These are phyloP conservation scores for Ictalurus punctatus DNA, from an alignment of 2,113 vertebrate species.

Conservation along the genomic window DNA sequence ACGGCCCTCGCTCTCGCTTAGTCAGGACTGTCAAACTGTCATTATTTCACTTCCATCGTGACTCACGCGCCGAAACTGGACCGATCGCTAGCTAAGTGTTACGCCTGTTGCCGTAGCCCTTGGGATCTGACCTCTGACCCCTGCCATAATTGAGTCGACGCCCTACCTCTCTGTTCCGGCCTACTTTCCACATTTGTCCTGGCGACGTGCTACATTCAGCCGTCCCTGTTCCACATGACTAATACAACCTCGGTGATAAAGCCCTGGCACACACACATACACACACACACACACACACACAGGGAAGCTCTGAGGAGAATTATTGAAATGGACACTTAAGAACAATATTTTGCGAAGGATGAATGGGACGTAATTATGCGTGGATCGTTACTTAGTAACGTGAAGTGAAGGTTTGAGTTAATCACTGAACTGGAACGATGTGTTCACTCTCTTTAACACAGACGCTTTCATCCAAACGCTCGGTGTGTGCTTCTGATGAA, in stretches of 20 bases:
- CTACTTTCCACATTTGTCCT: constrained; percentile 60
- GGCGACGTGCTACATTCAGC: constrained; percentile 55
- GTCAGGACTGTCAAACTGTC: constrained; percentile 23
- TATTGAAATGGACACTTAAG: neutral
- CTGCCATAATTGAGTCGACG: constrained; percentile 68
- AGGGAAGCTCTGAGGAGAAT: neutral
- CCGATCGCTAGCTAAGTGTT: constrained; percentile 43
- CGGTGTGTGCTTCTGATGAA: neutral
- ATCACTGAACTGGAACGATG: neutral
- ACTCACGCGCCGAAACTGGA: constrained; percentile 25
- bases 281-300: neutral
- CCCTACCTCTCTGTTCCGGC: constrained; percentile 58
- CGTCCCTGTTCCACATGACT: constrained; percentile 50
- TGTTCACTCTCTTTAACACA: neutral
- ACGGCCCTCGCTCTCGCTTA: neutral
- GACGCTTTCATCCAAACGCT: neutral
- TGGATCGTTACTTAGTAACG: neutral
- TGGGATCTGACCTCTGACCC: constrained; percentile 65
- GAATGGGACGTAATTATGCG: neutral
- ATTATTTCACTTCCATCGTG: neutral
- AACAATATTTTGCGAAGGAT: neutral
- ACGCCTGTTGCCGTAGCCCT: constrained; percentile 46
- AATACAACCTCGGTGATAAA: constrained; percentile 45
- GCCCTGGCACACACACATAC: constrained; percentile 21
- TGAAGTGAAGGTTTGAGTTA: neutral